phyloP scores from a whole-genome alignment of 1,140 invertebrate genomes.

The Metopolophium dirhodum region DNA sequence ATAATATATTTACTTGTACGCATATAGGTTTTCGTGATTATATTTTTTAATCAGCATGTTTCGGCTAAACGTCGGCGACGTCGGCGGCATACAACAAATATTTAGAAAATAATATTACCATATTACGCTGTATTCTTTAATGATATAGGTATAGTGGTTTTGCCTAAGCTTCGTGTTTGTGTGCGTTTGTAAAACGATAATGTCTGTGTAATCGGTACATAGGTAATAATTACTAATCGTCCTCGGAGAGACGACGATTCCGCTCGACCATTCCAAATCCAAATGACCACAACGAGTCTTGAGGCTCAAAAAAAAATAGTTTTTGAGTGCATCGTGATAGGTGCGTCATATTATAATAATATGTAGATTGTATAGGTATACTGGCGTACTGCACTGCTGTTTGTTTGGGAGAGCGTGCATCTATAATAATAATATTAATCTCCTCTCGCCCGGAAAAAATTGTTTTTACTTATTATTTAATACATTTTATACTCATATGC shows the following conservation, averaged over 20 bases:
- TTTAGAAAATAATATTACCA: conserved; percentile 14
- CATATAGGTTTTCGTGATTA: background rate
- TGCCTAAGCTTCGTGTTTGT: conserved; percentile 7
- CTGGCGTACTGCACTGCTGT: too few relatives aligned
- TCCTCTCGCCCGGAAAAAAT: background rate
- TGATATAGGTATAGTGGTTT: background rate
- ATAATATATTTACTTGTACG: background rate
- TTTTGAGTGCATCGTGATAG: too few relatives aligned
- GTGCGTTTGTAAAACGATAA: background rate
- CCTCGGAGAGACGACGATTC: background rate
- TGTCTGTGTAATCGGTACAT: background rate
- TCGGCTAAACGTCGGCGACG: background rate
- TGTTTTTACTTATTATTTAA: background rate
- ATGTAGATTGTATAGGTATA: too few relatives aligned
- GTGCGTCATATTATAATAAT: too few relatives aligned
- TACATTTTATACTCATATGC: background rate
- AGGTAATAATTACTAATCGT: conserved; percentile 5
- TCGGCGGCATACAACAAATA: conserved; percentile 7
- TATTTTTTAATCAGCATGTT: background rate
- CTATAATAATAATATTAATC: too few relatives aligned
- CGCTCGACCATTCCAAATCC: background rate
- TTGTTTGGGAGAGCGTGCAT: background rate
- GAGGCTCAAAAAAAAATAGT: background rate
- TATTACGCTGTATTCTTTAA: background rate
- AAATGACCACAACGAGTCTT: background rate